Evolutionary conservation across 2,888 invertebrate species (phyloP).

Genomic region (Punctoribates punctum): DNA sequence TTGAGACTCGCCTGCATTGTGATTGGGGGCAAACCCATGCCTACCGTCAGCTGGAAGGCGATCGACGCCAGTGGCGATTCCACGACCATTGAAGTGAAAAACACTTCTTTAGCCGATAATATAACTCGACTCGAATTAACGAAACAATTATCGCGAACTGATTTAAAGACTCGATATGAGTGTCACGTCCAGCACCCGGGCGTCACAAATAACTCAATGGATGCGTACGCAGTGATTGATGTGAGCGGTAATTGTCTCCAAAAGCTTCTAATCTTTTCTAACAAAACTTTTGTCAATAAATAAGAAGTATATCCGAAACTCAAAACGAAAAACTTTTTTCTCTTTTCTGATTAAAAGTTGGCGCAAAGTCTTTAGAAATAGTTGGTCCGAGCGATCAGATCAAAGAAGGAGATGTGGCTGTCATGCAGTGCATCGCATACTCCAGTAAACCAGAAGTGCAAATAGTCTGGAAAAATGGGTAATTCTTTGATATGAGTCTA

Average conservation of each 20-base stretch:
- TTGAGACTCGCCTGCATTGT: conserved; percentile 47
- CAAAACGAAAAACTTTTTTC: conserved; percentile 20
- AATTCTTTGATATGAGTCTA: conserved; percentile 35
- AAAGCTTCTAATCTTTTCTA: not conserved
- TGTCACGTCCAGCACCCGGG: conserved; percentile 67
- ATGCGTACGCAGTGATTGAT: conserved; percentile 46
- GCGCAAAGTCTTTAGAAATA: conserved; percentile 44
- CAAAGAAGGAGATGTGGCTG: conserved; percentile 45
- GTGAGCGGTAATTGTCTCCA: conserved; percentile 44
- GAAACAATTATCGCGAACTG: conserved; percentile 62
- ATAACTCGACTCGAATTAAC: conserved; percentile 37
- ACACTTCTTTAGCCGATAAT: conserved; percentile 18
- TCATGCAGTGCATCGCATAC: conserved; percentile 47
- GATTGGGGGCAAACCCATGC: conserved; percentile 48
- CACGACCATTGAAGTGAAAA: conserved; percentile 1
- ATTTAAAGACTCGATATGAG: conserved; percentile 67
- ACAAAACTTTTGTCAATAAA: not conserved
- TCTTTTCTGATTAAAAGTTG: conserved; percentile 37
- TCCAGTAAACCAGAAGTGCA: conserved; percentile 48
- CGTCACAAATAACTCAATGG: conserved; percentile 54
- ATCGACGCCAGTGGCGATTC: conserved; percentile 35
- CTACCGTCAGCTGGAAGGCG: conserved; percentile 47
- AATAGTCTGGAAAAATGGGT: conserved; percentile 49
- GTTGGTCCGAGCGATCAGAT: conserved; percentile 45
- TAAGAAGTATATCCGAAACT: not conserved